A percentile compares a stretch with the other conserved stretches of the same genome.
Conservation (phyloP, 2,797 vertebrate genomes). For the Mycteria americana region DNA sequence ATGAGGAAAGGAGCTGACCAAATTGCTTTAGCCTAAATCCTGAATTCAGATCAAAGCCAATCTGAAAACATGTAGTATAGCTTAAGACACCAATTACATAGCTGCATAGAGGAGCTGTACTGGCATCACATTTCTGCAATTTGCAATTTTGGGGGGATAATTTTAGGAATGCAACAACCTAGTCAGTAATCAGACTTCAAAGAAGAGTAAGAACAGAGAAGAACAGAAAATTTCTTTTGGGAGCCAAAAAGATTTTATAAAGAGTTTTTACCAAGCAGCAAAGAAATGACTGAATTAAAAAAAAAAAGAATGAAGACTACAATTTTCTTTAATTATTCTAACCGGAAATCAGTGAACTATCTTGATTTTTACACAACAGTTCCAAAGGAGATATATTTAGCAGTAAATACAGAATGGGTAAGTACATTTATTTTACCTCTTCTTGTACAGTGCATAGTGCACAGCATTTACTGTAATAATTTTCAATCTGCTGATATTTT, state of each 20-base stretch:
- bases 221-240: background rate
- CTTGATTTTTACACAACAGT: background rate
- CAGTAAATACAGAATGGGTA: background rate
- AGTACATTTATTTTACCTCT: background rate
- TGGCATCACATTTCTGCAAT: background rate
- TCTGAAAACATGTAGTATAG: background rate
- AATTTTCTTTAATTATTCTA: background rate
- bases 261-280: background rate
- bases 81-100: background rate
- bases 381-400: background rate
- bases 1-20: background rate
- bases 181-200: background rate
- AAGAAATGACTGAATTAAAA: background rate
- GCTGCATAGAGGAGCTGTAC: background rate
- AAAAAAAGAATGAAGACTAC: background rate
- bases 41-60: background rate
- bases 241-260: background rate
- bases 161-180: background rate
- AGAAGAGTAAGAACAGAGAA: background rate
- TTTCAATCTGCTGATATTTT: background rate
- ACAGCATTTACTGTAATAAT: background rate
- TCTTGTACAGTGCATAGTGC: background rate
- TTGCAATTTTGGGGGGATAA: background rate
- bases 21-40: background rate
- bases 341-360: background rate